Evolutionary conservation across 1,140 invertebrate species (phyloP).

Genomic region (Ostrea denselamellosa): DNA sequence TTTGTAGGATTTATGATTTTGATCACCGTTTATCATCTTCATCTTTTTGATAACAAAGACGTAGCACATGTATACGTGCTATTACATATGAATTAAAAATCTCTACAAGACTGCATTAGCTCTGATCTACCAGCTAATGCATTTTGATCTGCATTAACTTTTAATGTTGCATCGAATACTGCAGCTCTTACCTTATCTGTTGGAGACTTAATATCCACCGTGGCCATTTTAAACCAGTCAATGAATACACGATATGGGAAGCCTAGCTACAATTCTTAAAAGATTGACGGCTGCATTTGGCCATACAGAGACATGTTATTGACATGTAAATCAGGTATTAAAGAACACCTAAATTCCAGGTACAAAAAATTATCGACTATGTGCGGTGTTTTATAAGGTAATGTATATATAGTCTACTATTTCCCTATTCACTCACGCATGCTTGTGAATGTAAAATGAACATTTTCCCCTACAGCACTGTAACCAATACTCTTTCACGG

Average conservation of each 20-base stretch:
- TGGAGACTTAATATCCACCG: neutral
- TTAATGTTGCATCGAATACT: too few species aligned
- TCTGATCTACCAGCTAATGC: too few species aligned
- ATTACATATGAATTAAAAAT: too few species aligned
- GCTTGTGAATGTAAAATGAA: neutral
- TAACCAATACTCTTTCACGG: neutral
- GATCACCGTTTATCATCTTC: too few species aligned
- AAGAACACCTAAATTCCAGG: neutral
- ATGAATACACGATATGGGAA: neutral
- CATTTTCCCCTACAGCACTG: neutral
- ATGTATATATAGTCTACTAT: neutral
- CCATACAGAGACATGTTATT: too few species aligned
- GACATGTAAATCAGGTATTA: neutral
- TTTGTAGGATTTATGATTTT: too few species aligned
- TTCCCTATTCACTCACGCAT: neutral
- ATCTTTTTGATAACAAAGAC: too few species aligned
- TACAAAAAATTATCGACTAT: neutral
- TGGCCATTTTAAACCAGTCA: slow-evolving; percentile 6
- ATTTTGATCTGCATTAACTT: too few species aligned
- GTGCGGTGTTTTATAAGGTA: neutral
- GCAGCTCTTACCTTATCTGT: neutral
- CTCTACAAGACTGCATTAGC: too few species aligned
- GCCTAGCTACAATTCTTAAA: neutral
- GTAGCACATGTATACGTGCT: too few species aligned
- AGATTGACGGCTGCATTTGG: neutral